Conservation (phyloP, 2,888 invertebrate genomes). For the Hypomecis atomaria region DNA sequence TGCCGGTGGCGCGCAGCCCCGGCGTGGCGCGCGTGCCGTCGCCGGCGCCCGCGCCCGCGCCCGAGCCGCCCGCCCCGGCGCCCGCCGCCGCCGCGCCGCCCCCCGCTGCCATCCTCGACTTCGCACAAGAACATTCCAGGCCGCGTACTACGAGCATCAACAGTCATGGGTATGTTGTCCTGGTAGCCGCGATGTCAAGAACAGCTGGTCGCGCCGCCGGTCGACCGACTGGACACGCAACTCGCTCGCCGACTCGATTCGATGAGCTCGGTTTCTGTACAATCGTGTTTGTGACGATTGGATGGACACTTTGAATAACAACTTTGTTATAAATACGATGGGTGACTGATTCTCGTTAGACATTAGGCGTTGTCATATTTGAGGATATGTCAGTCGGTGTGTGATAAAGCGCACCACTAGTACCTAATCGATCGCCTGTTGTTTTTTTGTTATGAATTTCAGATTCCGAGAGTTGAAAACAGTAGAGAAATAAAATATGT, state of each 20-base stretch:
- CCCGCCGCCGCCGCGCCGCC: constrained; percentile 50
- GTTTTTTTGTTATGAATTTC: too few species aligned
- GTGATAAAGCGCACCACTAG: too few species aligned
- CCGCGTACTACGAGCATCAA: constrained; percentile 75
- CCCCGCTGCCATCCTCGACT: constrained; percentile 71
- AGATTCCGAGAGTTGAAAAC: too few species aligned
- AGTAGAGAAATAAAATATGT: too few species aligned
- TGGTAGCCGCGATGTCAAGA: constrained; percentile 69
- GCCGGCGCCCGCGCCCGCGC: constrained; percentile 47
- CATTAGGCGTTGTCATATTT: too few species aligned
- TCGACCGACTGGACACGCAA: constrained; percentile 35
- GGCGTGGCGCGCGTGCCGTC: constrained; percentile 59
- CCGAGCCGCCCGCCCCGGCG: constrained; percentile 48
- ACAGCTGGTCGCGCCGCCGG: constrained; percentile 62
- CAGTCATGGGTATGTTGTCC: constrained; percentile 79
- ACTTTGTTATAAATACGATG: too few species aligned
- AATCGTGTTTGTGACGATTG: too few species aligned
- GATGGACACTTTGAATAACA: too few species aligned
- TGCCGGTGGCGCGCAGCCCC: constrained; percentile 72
- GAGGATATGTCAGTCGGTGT: too few species aligned
- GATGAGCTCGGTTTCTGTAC: background rate
- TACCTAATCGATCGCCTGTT: too few species aligned
- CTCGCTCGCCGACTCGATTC: constrained; percentile 7
- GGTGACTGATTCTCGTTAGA: too few species aligned
- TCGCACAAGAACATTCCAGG: constrained; percentile 83